Evolutionary conservation across 2,113 vertebrate species (phyloP).

Genomic region (Trichechus manatus): DNA sequence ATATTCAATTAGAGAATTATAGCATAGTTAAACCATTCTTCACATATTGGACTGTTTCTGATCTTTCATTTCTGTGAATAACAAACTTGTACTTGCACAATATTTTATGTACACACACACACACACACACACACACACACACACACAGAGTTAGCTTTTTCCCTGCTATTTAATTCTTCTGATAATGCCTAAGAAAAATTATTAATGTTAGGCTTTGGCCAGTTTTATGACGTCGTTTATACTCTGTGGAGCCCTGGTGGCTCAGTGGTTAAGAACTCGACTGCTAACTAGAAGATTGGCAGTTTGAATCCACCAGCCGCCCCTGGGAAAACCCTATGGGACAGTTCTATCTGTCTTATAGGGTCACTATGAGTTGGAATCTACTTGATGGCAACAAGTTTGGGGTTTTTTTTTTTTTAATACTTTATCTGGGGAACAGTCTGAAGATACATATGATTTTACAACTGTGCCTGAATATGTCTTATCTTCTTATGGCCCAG

Average conservation of each 20-base stretch:
- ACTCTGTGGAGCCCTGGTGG: background rate
- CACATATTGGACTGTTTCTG: background rate
- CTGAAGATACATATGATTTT: constrained; percentile 21
- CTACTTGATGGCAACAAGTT: no score
- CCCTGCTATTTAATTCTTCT: background rate
- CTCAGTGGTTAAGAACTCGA: no score
- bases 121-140: no score
- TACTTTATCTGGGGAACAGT: background rate
- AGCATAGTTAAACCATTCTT: background rate
- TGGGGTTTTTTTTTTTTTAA: background rate
- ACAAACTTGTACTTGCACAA: background rate
- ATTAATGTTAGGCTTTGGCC: background rate
- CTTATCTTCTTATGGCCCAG: constrained; percentile 1
- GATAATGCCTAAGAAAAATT: background rate
- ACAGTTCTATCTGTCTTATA: no score
- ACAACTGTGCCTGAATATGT: constrained; percentile 28
- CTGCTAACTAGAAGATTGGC: no score
- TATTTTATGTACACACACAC: background rate
- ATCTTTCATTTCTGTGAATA: constrained; percentile 58
- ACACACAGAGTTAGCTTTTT: background rate
- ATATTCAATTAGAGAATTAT: background rate
- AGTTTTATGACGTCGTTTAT: constrained; percentile 7
- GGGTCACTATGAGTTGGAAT: no score
- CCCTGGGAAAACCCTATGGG: no score
- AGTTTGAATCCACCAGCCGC: no score